Base-by-base conservation (phyloP, 2,888 invertebrate species). In the Protophormia terraenovae region DNA sequence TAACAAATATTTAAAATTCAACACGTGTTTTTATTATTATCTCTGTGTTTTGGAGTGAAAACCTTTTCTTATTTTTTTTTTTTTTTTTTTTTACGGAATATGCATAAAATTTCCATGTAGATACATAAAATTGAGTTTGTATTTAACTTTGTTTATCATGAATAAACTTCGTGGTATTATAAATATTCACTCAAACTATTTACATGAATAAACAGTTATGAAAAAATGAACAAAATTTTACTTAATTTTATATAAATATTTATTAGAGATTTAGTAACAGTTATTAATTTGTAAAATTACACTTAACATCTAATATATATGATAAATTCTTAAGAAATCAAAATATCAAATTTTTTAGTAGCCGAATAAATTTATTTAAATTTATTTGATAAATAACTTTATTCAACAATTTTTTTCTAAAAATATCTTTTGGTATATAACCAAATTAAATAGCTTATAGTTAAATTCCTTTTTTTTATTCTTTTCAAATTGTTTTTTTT, bases 131-230 rank as follows among this genome's bases (percentile, higher is more conserved):
- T 38, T 14, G 1, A 3, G 14, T 14, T 38, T 14, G 14, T 35
- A 3, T 14, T 12, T 38, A 50, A 12, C 16, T 47, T 45, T 66
- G 19, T 47, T 29, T 19, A 64, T 45, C 38, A 45, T 45, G 19
- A 35, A 62, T 24, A 62, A 50, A 32, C 32, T 45, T 50, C 1
- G 50, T 24, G 16, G 19, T 10, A 35, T 72, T 72, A 41, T 35
- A 32, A 1, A 60, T 50, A 75, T 62, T 75, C 19, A 35, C 16
- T 24, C 24, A 60, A 47, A 19, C 3, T 32, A 27, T 75, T 35
- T 16, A 35, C 62, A 75, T 75, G 53, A 69, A n/a, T 53, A 27
- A 69, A 2, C 10, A 69, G 38, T 60, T 19, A 32, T 16, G 12
- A 12, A 60, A 35, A 60, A 10, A 32, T 10, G 16, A 47, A 24